Percentiles rank a stretch among this genome's conserved stretches.
Conservation (phyloP, 1,140 invertebrate species). For the Drosophila sucinea region DNA sequence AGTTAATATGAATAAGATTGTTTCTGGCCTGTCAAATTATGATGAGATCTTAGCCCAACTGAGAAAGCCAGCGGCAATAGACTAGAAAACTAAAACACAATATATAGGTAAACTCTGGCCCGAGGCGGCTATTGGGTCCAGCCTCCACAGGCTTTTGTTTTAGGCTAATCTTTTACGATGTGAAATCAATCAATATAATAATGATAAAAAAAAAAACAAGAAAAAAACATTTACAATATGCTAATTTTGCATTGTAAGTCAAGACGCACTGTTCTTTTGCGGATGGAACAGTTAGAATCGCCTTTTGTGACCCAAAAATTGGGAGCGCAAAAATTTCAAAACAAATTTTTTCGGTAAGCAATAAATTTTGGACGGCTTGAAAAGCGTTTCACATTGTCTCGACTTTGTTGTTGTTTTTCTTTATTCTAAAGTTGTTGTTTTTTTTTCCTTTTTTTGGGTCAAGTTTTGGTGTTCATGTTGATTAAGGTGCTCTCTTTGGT, state of each 20-base stretch:
- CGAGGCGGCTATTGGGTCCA: constrained; percentile 10
- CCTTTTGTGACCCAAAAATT: constrained; percentile 14
- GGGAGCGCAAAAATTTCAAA: constrained; percentile 12
- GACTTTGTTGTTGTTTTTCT: background rate
- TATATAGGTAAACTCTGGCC: constrained; percentile 39
- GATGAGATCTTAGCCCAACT: constrained; percentile 36
- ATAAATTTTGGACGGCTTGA: constrained; percentile 12
- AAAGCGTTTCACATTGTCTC: constrained; percentile 10
- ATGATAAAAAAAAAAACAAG: constrained; percentile 31
- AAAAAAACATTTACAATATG: constrained; percentile 13
- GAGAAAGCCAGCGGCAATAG: constrained; percentile 18
- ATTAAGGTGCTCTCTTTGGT: constrained; percentile 58
- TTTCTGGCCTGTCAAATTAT: constrained; percentile 56
- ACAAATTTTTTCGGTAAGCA: constrained; percentile 10
- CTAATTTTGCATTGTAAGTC: constrained; percentile 2
- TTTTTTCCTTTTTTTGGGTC: constrained; percentile 47
- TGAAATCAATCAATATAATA: constrained; percentile 47
- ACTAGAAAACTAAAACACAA: background rate
- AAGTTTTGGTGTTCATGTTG: constrained; percentile 43
- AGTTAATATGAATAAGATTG: constrained; percentile 69
- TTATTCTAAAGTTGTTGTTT: background rate
- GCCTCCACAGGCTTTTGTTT: constrained; percentile 42
- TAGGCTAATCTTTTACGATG: constrained; percentile 43
- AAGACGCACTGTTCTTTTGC: constrained; percentile 7
- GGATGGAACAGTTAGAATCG: constrained; percentile 11